These are phyloP conservation scores for Mus caroli DNA, from an alignment of 2,797 vertebrate species.

Conservation along the genomic window DNA sequence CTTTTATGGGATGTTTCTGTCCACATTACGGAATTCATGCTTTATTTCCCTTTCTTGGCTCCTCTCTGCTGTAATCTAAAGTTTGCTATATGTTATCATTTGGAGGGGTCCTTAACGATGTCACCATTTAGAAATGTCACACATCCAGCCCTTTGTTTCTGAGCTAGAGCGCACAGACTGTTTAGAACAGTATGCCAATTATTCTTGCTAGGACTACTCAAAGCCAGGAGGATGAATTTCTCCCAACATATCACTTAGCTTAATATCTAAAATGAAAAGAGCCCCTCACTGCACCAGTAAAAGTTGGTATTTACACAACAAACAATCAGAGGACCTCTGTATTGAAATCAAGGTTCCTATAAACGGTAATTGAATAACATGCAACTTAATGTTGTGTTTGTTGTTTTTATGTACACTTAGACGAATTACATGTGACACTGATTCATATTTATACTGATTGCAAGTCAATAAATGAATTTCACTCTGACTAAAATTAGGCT, in stretches of 20 bases:
- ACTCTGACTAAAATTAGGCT: conserved; percentile 55
- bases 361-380: conserved; percentile 29
- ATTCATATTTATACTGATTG: conserved; percentile 1
- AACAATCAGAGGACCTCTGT: conserved; percentile 50
- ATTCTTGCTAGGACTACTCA: conserved; percentile 73
- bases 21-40: conserved; percentile 11
- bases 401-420: conserved; percentile 16
- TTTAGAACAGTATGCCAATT: conserved; percentile 72
- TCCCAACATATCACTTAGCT: conserved; percentile 60
- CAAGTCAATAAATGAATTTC: conserved; percentile 26
- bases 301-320: conserved; percentile 43
- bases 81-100: conserved; percentile 23
- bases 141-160: conserved; percentile 39
- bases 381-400: neutral
- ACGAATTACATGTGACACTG: neutral
- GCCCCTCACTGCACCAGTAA: conserved; percentile 47
- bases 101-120: conserved; percentile 54
- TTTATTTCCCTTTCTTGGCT: neutral
- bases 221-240: conserved; percentile 77
- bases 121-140: conserved; percentile 74
- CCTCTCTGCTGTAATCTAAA: conserved; percentile 35
- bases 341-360: neutral
- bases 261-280: conserved; percentile 68
- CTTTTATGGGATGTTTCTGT: conserved; percentile 14
- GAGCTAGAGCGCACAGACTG: neutral